phyloP scores from a whole-genome alignment of 2,888 invertebrate species.

The Harpagoxenus sublaevis region DNA sequence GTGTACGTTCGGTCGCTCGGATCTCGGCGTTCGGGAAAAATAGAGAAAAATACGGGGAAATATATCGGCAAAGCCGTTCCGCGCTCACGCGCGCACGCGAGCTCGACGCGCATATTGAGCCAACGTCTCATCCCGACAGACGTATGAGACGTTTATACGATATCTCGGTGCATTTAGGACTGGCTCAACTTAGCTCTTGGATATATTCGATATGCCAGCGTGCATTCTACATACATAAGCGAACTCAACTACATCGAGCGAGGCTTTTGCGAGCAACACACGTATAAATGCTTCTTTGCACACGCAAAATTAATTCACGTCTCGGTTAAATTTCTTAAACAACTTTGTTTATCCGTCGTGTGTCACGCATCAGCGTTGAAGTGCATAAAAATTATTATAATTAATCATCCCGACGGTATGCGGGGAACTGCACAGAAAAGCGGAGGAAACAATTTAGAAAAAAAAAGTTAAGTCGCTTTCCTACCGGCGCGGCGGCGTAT shows the following conservation, averaged over 20 bases:
- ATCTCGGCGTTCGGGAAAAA: slow-evolving; percentile 18
- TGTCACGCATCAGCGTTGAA: neutral
- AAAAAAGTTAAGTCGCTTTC: slow-evolving; percentile 51
- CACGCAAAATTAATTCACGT: neutral
- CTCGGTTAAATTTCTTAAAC: neutral
- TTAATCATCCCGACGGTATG: slow-evolving; percentile 1
- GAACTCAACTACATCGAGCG: neutral
- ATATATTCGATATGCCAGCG: slow-evolving; percentile 45
- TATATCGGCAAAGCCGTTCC: slow-evolving; percentile 41
- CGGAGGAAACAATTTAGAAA: slow-evolving; percentile 49
- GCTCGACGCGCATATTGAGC: slow-evolving; percentile 1
- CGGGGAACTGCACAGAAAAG: neutral
- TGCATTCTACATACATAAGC: slow-evolving; percentile 28
- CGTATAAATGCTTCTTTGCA: neutral
- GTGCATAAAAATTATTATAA: slow-evolving; percentile 13
- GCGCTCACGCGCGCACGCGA: slow-evolving; percentile 35
- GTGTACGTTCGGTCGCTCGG: neutral
- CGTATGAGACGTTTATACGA: slow-evolving; percentile 67
- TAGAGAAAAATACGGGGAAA: slow-evolving; percentile 42
- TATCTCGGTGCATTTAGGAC: slow-evolving; percentile 63
- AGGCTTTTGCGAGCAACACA: neutral
- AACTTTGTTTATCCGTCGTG: neutral
- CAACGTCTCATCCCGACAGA: slow-evolving; percentile 28
- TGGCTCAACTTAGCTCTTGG: slow-evolving; percentile 44
- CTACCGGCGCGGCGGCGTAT: neutral